Conservation (phyloP, 2,113 vertebrate genomes). For the Sebastes schlegelii region DNA sequence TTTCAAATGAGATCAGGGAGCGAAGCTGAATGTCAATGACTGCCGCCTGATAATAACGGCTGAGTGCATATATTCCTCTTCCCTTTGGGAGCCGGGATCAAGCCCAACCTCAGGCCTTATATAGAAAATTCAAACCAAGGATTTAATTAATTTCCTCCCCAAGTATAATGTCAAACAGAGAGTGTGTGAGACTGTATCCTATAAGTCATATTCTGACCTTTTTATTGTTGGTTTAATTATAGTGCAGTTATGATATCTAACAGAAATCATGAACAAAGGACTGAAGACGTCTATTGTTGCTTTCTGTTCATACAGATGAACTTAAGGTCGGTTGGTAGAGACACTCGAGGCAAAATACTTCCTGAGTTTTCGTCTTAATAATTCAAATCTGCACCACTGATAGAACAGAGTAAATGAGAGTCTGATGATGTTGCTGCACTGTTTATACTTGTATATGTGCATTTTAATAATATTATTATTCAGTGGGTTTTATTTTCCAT, state of each 20-base stretch:
- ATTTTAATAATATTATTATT: background rate
- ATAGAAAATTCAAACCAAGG: constrained; percentile 33
- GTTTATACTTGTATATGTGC: background rate
- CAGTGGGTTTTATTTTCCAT: background rate
- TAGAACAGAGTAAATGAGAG: no score
- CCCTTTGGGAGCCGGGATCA: constrained; percentile 34
- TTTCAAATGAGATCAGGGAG: constrained; percentile 65
- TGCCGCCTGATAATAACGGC: constrained; percentile 19
- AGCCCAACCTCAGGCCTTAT: constrained; percentile 18
- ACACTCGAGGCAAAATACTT: background rate
- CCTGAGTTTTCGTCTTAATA: no score
- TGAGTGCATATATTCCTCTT: constrained; percentile 37
- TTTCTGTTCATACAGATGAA: background rate
- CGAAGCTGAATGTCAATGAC: constrained; percentile 62
- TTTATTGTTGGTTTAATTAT: constrained; percentile 6
- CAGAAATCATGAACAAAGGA: constrained; percentile 11
- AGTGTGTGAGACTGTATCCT: background rate
- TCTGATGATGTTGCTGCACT: no score
- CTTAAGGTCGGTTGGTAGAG: background rate
- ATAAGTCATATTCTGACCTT: constrained; percentile 5
- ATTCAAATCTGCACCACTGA: no score
- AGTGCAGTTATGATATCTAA: background rate
- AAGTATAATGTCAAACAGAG: constrained; percentile 7
- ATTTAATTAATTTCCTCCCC: constrained; percentile 49
- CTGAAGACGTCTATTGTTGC: background rate